Evolutionary conservation across 1,140 invertebrate species (phyloP), one percentile per base, ranked within the genome.

Genomic region (Psilanteris sp.): DNA sequence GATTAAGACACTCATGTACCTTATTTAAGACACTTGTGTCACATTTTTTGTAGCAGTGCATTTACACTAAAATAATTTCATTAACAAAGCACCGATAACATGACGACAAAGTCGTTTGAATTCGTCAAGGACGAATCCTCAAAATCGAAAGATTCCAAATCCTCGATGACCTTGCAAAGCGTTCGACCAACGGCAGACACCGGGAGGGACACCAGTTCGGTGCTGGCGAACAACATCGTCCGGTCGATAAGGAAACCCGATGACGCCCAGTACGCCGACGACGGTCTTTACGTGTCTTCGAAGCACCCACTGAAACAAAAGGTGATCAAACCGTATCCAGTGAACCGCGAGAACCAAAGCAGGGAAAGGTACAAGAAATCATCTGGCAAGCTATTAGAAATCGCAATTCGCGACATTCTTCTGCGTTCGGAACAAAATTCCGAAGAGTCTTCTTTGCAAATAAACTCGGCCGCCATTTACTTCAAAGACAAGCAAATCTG

Each of bases 401-500:
- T 86, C 11, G 83, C 80, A 1, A 71, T 89, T 4, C 79, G 83
- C 2, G 82, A 87, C 13, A 80, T 87, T 0, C 71, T 78, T 2
- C 79, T 87, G 3, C 44, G 66, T 7, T 11, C 43, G 0, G 64
- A 79, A 31, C 20, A 52, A 6, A 16, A 66, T 4, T 59, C 43
- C 10, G 59, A 73, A 31, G 50, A 73, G 18, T 27, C 55, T 0
- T 34, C 72, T 3, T 32, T 81, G 4, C 34, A 54, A 31, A 80
- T 88, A 0, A 59, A 39, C 5, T 81, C 79, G 3, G 80, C 85
- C 0, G 50, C 55, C 4, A 57, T 89, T 10, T 34, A 85, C 1
- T 88, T 84, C 29, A 80, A 80, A 14, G 46, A 82, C 0, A 87
- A 82, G 62, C 1, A 71, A 1, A 79, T 89, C 22, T 88, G 81